Percentiles rank a stretch among this genome's conserved stretches.
phyloP scores from a whole-genome alignment of 1,140 invertebrate species.

The Lethocerus indicus region DNA sequence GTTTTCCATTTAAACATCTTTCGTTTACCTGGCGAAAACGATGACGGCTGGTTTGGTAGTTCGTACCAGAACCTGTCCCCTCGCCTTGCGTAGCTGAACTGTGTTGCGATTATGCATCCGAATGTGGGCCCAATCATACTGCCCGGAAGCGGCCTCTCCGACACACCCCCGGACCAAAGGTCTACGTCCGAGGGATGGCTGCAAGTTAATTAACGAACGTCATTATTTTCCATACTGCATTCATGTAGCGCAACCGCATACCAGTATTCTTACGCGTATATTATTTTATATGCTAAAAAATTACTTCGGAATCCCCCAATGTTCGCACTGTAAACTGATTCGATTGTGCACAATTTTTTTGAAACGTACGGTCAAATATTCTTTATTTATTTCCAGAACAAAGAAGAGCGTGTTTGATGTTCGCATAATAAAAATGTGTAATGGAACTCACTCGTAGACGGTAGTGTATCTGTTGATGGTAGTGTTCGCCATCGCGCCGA shows the following conservation, averaged over 20 bases:
- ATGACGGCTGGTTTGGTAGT: conserved; percentile 76
- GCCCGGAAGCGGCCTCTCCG: conserved; percentile 67
- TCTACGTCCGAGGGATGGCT: conserved; percentile 76
- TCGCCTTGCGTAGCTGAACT: conserved; percentile 76
- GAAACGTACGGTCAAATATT: too few relatives aligned
- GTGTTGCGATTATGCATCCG: conserved; percentile 89
- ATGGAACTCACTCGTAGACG: conserved; percentile 48
- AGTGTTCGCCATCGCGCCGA: conserved; percentile 76
- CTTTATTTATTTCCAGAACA: too few relatives aligned
- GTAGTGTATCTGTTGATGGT: conserved; percentile 59
- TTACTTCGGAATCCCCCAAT: background rate
- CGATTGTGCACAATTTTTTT: too few relatives aligned
- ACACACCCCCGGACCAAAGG: conserved; percentile 85
- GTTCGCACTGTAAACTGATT: too few relatives aligned
- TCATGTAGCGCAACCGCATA: too few relatives aligned
- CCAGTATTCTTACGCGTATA: too few relatives aligned
- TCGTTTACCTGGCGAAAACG: conserved; percentile 51
- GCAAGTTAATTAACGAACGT: background rate
- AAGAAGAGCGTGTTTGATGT: too few relatives aligned
- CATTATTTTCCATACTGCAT: background rate
- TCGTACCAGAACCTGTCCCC: conserved; percentile 97
- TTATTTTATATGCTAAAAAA: too few relatives aligned
- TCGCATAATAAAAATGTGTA: too few relatives aligned
- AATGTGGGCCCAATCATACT: conserved; percentile 90
- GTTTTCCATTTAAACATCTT: too few relatives aligned